A percentile compares a stretch with the other conserved stretches of the same genome.
phyloP scores from a whole-genome alignment of 2,113 vertebrate genomes.

The Oreamnos americanus region DNA sequence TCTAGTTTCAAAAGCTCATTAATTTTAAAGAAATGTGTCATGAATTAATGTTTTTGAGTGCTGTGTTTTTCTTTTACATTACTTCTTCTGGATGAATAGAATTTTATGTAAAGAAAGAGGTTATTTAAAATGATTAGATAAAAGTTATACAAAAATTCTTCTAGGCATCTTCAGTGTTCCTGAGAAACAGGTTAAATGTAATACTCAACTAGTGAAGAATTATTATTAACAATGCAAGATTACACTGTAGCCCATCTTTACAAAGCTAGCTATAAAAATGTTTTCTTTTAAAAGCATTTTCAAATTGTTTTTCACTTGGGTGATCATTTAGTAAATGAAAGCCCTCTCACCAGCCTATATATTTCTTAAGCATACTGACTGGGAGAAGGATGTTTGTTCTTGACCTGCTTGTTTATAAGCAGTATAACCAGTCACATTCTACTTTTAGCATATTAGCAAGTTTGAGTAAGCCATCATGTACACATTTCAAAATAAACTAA shows the following conservation, averaged over 20 bases:
- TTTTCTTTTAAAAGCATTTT: conserved; percentile 9
- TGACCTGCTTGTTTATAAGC: neutral
- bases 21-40: conserved; percentile 24
- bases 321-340: conserved; percentile 14
- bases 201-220: neutral
- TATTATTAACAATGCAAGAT: neutral
- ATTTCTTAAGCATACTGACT: neutral
- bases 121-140: conserved; percentile 36
- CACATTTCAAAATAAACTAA: neutral
- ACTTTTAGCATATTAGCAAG: neutral
- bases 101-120: conserved; percentile 28
- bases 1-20: conserved; percentile 47
- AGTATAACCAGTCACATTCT: neutral
- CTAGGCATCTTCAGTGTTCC: neutral
- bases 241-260: neutral
- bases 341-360: neutral
- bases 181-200: neutral
- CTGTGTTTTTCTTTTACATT: neutral
- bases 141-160: conserved; percentile 1
- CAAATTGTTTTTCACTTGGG: neutral
- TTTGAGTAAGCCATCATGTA: neutral
- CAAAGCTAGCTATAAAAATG: neutral
- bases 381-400: neutral
- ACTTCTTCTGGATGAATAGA: conserved; percentile 33
- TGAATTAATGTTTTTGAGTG: neutral